Evolutionary conservation across 1,140 invertebrate species (phyloP), one percentile per base, ranked within the genome.

Genomic region (Dendroctonus ponderosae): DNA sequence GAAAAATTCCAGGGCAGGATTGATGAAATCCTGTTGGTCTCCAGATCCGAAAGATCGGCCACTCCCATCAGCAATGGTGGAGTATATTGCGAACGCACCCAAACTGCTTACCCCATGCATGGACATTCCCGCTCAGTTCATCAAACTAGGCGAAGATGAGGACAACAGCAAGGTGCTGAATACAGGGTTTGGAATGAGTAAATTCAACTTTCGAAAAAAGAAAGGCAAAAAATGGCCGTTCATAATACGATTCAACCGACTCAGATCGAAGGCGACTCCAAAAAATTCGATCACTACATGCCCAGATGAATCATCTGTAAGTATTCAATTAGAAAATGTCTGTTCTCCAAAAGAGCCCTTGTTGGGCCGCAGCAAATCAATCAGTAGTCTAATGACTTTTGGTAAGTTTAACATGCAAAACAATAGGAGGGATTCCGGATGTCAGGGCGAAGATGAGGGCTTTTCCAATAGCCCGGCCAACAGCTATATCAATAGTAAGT

Each of bases 11-110:
- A 92, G 91, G 66, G 86, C 89, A 77, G 84, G 79, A 41, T 79
- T 96, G 44, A 85, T 95, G 57, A 84, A 85, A 69, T 85, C 86
- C 2, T 95, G 92, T 78, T 94, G 92, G 91, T 83, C 84, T 39
- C 81, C 81, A 53, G 86, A 91, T 15, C 79, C 85, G n/a, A 82
- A 83, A 39, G 83, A 86, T 65, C 83, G 93, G 3, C 91, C 91
- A 4, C 83, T 85, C 7, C 90, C 92, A 0, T 82, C 84, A 0
- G 89, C 91, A 77, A 87, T 95, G 40, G 88, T 92, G 0, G 91
- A 92, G 62, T 88, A 89, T 67, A 80, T 96, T 37, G 87, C 87
- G 0, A 88, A 86, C 67, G 87, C 89, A 77, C 87, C 90, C 6
- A 83, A 87, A n/a, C 82, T 95, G 6, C 79, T 96, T 11, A 80